Evolutionary conservation across 2,113 vertebrate species (phyloP).

Genomic region (Melanotaenia duboulayi): DNA sequence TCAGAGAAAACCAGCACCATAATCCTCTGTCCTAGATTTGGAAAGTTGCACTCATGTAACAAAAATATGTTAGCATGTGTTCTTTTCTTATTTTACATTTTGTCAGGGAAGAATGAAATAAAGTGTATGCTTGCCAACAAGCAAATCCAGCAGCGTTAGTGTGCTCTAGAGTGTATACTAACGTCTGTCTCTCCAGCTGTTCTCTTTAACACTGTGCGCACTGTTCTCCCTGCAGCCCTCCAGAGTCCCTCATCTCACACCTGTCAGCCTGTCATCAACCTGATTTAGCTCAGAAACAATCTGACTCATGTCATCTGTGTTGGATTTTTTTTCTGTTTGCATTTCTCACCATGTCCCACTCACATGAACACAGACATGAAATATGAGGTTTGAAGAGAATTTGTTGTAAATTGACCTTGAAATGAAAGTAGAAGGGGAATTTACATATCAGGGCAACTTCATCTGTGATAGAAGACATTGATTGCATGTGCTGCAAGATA

Average conservation of each 20-base stretch:
- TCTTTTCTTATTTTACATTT: background rate
- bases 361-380: constrained; percentile 6
- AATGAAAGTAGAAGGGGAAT: no score
- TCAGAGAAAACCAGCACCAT: constrained; percentile 26
- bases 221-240: constrained; percentile 18
- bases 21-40: constrained; percentile 19
- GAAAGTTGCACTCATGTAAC: constrained; percentile 11
- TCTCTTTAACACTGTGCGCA: constrained; percentile 19
- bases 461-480: background rate
- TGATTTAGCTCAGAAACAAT: constrained; percentile 15
- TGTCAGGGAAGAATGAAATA: background rate
- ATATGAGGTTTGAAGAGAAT: constrained; percentile 14
- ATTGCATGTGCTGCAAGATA: background rate
- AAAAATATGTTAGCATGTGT: background rate
- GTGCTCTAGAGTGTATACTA: background rate
- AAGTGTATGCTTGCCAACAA: constrained; percentile 3
- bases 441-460: background rate
- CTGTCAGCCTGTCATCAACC: constrained; percentile 34
- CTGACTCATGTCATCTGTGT: constrained; percentile 10
- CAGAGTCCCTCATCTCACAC: constrained; percentile 25
- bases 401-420: background rate
- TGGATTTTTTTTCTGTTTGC: background rate
- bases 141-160: constrained; percentile 17
- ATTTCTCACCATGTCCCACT: constrained; percentile 10
- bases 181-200: constrained; percentile 26